Percentiles rank a stretch among this genome's conserved stretches.
These are phyloP conservation scores for Drosophila repletoides DNA, from an alignment of 1,140 invertebrate species.

Conservation along the genomic window DNA sequence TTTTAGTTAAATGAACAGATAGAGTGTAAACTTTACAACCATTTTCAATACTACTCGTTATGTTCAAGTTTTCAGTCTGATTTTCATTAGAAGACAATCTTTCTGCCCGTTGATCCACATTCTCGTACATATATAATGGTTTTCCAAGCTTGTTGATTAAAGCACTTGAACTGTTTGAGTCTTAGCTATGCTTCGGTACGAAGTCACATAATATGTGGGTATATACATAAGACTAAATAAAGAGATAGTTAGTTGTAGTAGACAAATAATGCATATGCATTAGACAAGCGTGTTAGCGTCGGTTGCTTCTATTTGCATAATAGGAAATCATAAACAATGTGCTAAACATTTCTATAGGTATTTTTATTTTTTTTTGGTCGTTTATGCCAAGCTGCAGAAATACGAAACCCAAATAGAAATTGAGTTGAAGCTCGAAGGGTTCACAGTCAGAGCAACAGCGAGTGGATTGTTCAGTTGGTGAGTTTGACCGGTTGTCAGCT, in stretches of 20 bases:
- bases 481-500: constrained; percentile 30
- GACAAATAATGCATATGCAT: constrained; percentile 32
- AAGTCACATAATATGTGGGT: neutral
- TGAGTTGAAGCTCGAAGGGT: neutral
- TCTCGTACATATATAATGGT: no score
- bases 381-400: constrained; percentile 33
- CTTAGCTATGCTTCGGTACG: neutral
- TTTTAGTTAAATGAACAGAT: no score
- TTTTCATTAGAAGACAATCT: no score
- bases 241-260: neutral
- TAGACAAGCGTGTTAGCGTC: constrained; percentile 25
- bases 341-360: neutral
- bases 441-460: neutral
- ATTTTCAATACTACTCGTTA: no score
- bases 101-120: no score
- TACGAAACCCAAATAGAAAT: constrained; percentile 1
- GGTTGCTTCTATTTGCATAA: neutral
- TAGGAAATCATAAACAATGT: neutral
- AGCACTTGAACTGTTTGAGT: no score
- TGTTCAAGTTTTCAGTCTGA: no score
- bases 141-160: no score
- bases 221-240: neutral
- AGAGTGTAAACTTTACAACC: no score
- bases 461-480: neutral
- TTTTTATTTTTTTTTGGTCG: constrained; percentile 18